Evolutionary conservation across 2,797 vertebrate genomes (phyloP).

Genomic region (Pseudomugil tenellus): DNA sequence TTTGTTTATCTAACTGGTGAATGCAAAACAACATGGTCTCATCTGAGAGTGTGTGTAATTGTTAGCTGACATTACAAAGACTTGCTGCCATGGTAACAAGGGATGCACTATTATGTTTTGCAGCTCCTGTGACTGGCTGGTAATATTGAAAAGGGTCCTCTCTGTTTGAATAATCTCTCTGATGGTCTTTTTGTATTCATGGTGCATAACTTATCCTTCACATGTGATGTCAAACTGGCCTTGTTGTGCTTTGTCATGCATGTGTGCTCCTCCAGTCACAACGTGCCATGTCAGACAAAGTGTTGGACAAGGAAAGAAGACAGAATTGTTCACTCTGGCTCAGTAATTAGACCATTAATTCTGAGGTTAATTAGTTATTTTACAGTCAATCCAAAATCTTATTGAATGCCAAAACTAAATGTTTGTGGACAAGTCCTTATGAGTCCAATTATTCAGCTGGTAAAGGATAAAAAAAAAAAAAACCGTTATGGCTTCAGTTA

Average conservation of each 20-base stretch:
- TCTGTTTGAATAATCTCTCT: slow-evolving; percentile 16
- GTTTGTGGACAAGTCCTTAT: too few relatives aligned
- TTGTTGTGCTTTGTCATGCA: slow-evolving; percentile 35
- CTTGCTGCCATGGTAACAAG: slow-evolving; percentile 50
- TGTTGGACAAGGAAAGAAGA: too few relatives aligned
- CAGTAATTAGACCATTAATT: too few relatives aligned
- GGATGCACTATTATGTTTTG: slow-evolving; percentile 5
- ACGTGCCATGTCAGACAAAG: slow-evolving; percentile 10
- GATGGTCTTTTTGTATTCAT: slow-evolving; percentile 29
- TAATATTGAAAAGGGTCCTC: not conserved
- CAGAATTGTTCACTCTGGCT: too few relatives aligned
- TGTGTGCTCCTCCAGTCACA: slow-evolving; percentile 26
- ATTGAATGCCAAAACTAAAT: too few relatives aligned
- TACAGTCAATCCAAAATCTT: too few relatives aligned
- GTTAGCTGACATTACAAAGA: slow-evolving; percentile 18
- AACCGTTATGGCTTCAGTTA: too few relatives aligned
- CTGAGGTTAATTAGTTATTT: too few relatives aligned
- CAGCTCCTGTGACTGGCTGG: not conserved
- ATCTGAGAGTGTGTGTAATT: slow-evolving; percentile 33
- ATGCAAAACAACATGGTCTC: slow-evolving; percentile 15
- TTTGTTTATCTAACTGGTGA: slow-evolving; percentile 2
- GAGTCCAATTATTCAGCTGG: too few relatives aligned
- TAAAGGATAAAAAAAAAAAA: too few relatives aligned
- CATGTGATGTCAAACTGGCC: slow-evolving; percentile 33
- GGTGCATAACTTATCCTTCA: slow-evolving; percentile 25